Base-by-base conservation (phyloP, 2,113 vertebrate genomes). In the Choloepus hoffmanni region DNA sequence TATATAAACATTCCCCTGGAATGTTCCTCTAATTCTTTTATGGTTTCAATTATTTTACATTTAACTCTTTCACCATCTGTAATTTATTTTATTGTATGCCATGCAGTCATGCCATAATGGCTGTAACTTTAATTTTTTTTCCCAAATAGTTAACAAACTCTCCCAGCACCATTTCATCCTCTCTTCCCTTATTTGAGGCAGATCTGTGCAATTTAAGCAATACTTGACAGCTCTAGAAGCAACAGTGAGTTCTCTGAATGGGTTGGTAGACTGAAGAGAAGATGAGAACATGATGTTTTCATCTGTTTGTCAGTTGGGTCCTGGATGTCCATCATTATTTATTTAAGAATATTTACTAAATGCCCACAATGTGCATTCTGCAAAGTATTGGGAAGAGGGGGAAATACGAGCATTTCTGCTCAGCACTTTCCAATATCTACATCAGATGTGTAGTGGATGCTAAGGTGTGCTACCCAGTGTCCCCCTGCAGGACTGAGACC, bases 11-110 rank as follows among this genome's bases (percentile, higher is more conserved):
- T 40, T 77, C 16, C 62, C 90, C 40, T 76, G 62, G 65, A 94
- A 89, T 78, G 33, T 33, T 78, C 55, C 83, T 94, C 92, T 89
- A 28, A 83, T 74, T 93, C 78, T 92, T 88, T 73, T 78, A 81
- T 62, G 85, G 45, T 12, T 95, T 91, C 9, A 43, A 45, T 83
- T 65, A 7, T 40, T 91, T 78, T 91, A 36, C 15, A 74, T 82
- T 77, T 91, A 94, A 91, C 7, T 76, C 78, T 91, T 95, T 72
- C 96, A 72, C 40, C 10, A 63, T 58, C 24, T 73, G 30, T 45
- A 79, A 65, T 82, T 76, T 53, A 77, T 92, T 78, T 77, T 77
- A 58, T 73, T 76, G 5, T 53, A 60, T 60, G 67, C n/a, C 91
- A 16, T 30, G 74, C 45, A 67, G 6, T 55, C 72, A 82, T 68